These are phyloP conservation scores for Alcis repandata DNA, from an alignment of 2,888 invertebrate species.

Conservation along the genomic window DNA sequence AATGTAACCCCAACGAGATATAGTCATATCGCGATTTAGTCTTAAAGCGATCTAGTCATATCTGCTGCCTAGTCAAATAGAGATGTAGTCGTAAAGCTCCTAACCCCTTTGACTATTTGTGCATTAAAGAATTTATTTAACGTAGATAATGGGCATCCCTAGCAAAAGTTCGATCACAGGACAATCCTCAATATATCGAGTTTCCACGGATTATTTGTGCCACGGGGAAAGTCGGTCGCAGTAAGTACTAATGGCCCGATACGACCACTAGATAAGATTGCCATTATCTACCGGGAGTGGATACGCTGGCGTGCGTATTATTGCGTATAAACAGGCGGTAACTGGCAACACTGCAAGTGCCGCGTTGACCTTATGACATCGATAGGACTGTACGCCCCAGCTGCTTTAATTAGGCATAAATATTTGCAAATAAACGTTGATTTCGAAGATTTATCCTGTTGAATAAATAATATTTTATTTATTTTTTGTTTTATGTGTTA, in stretches of 20 bases:
- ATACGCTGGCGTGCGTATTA: constrained; percentile 47
- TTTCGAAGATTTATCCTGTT: neutral
- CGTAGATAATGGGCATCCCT: too few relatives aligned
- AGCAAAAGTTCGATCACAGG: neutral
- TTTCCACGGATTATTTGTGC: neutral
- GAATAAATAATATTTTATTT: too few relatives aligned
- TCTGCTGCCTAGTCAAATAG: too few relatives aligned
- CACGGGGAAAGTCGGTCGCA: constrained; percentile 79
- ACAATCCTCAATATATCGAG: neutral
- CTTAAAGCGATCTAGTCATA: too few relatives aligned
- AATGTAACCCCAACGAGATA: too few relatives aligned
- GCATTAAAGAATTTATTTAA: too few relatives aligned
- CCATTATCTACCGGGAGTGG: constrained; percentile 58
- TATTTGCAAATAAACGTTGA: constrained; percentile 10
- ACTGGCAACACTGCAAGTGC: constrained; percentile 39
- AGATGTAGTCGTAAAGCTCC: too few relatives aligned
- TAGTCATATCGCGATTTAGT: too few relatives aligned
- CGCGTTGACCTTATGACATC: constrained; percentile 38
- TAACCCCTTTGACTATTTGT: too few relatives aligned
- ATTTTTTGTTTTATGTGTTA: too few relatives aligned
- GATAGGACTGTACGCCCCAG: constrained; percentile 14
- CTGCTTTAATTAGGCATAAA: constrained; percentile 17
- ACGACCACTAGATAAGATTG: constrained; percentile 71
- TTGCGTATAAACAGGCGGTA: constrained; percentile 49
- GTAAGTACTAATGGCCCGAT: constrained; percentile 70